Percentiles rank a stretch among this genome's conserved stretches.
Conservation (phyloP, 2,888 invertebrate genomes). For the Pseudococcus viburni region DNA sequence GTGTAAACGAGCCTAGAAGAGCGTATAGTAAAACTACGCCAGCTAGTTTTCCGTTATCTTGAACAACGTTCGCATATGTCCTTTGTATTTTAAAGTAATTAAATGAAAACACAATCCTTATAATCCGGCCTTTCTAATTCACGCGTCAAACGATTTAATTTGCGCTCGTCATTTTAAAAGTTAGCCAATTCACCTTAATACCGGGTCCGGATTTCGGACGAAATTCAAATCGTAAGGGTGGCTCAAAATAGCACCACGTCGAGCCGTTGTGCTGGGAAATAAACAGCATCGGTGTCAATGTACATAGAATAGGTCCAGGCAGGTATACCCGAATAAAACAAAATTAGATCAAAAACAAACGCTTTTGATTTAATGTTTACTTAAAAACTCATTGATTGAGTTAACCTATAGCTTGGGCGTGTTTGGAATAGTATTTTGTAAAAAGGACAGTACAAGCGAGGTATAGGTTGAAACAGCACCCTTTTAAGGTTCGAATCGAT, state of each 20-base stretch:
- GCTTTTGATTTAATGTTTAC: constrained; percentile 15
- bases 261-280: background rate
- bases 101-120: constrained; percentile 45
- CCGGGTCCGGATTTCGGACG: background rate
- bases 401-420: background rate
- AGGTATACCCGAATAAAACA: background rate
- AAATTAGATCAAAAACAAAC: constrained; percentile 13
- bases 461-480: too few species aligned
- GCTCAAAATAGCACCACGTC: background rate
- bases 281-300: background rate
- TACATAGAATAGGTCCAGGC: too few species aligned
- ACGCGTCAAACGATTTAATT: constrained; percentile 36
- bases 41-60: background rate
- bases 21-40: background rate
- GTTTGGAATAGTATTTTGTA: too few species aligned
- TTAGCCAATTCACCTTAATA: constrained; percentile 33
- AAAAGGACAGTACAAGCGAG: too few species aligned
- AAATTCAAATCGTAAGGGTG: background rate
- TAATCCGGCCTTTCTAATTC: constrained; percentile 34
- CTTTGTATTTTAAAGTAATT: constrained; percentile 39
- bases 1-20: background rate
- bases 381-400: background rate
- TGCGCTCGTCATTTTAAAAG: constrained; percentile 19
- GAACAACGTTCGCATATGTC: constrained; percentile 13
- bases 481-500: constrained; percentile 1